Base-by-base conservation (phyloP, 2,797 vertebrate genomes). In the Phyllotis vaccarum region DNA sequence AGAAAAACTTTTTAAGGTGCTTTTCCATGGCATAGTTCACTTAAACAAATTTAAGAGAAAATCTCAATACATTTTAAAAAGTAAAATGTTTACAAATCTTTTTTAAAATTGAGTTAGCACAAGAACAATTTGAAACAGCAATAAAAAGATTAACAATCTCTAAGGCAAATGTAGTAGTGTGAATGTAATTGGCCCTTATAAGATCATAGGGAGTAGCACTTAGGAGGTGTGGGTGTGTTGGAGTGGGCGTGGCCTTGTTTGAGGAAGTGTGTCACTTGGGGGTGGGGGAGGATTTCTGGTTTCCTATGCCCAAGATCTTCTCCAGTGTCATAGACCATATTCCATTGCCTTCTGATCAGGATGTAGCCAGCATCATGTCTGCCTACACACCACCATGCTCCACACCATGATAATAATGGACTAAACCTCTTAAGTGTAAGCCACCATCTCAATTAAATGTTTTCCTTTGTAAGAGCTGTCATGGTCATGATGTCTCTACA, bases 51-150 rank as follows among this genome's bases (percentile, higher is more conserved):
- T 80, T 13, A 31, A 85, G n/a, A 74, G 3, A 6, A 96, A 95
- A 91, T 9, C 1, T 58, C 31, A 92, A 76, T 78, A 52, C 14
- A 81, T 91, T 93, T 85, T 78, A 43, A 95, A 93, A 95, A 76
- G 19, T 78, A 43, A 81, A 81, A 49, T 85, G 83, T 88, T 83
- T 93, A 68, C n/a, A 31, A 78, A 27, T 83, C 49, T 90, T 2
- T 64, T 91, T 93, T 86, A 24, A 58, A 91, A 72, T 62, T 93
- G 46, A 96, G 93, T 74, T 89, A 3, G 37, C 72, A 24, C 54
- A 93, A 81, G 24, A 85, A 94, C 68, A 24, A 21, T 56, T 81
- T 90, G 22, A 68, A 94, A 85, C 3, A 88, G 54, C 2, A 74
- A 66, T 74, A 40, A 94, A 95, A 96, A 21, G 0, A 37, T 90